These are phyloP conservation scores for Athetis lepigone DNA, from an alignment of 2,888 invertebrate species.

Conservation along the genomic window DNA sequence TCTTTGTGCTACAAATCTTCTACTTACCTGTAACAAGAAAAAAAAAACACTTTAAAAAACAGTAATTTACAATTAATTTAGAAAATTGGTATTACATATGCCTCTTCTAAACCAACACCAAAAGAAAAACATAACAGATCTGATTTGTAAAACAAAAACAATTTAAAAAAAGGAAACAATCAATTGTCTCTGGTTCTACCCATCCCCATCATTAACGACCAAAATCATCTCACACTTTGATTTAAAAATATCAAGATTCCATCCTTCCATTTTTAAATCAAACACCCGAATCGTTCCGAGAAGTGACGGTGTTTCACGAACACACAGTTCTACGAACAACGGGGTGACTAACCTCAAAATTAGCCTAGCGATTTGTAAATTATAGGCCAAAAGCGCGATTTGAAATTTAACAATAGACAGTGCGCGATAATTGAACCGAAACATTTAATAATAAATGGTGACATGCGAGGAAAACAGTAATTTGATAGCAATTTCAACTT, in stretches of 20 bases:
- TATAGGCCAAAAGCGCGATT: conserved; percentile 53
- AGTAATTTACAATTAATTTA: not conserved
- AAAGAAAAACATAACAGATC: conserved; percentile 23
- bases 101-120: not conserved
- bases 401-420: conserved; percentile 52
- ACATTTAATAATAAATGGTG: conserved; percentile 66
- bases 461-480: conserved; percentile 74
- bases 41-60: not conserved
- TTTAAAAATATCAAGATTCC: conserved; percentile 61
- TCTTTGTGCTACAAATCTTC: not conserved
- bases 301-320: conserved; percentile 58
- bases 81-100: not conserved
- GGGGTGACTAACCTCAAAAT: conserved; percentile 65
- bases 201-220: conserved; percentile 58
- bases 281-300: conserved; percentile 62
- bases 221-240: conserved; percentile 64
- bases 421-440: conserved; percentile 54
- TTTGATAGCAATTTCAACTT: conserved; percentile 71
- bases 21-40: conserved; percentile 73
- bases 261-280: conserved; percentile 65
- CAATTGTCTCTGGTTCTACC: conserved; percentile 52
- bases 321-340: conserved; percentile 53
- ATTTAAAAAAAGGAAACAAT: conserved; percentile 47
- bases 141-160: conserved; percentile 16
- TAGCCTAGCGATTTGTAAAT: conserved; percentile 61